phyloP scores from a whole-genome alignment of 1,140 invertebrate genomes.

The Hycleus phaleratus region DNA sequence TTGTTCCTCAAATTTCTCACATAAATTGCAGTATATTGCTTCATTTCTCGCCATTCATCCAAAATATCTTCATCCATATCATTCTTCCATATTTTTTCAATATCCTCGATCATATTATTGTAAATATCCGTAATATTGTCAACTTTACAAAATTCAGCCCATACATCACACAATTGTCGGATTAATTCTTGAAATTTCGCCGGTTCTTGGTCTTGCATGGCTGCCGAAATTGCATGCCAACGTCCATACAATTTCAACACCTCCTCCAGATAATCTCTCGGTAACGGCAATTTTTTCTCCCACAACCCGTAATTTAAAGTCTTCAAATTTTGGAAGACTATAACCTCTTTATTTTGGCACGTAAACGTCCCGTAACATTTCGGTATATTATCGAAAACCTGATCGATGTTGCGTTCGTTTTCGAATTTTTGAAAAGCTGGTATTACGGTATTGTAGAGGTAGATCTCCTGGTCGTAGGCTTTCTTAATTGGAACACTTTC shows the following conservation, averaged over 20 bases:
- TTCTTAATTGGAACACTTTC: neutral
- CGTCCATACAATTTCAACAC: constrained; percentile 46
- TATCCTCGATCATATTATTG: constrained; percentile 6
- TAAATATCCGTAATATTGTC: too few species aligned
- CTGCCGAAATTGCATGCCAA: constrained; percentile 48
- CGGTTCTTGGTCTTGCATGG: constrained; percentile 40
- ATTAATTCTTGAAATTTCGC: constrained; percentile 28
- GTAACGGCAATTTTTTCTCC: constrained; percentile 41
- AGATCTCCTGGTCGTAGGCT: constrained; percentile 27
- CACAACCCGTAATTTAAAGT: constrained; percentile 40
- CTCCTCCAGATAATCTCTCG: constrained; percentile 40
- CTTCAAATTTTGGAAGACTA: constrained; percentile 49
- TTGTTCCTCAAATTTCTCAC: neutral
- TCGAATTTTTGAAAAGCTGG: constrained; percentile 24
- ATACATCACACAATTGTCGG: neutral
- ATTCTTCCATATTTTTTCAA: constrained; percentile 4
- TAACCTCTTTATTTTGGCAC: constrained; percentile 41
- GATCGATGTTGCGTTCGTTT: constrained; percentile 14
- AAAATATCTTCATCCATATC: constrained; percentile 3
- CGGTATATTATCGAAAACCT: constrained; percentile 24
- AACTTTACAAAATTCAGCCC: too few species aligned
- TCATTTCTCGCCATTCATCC: constrained; percentile 9
- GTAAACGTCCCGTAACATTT: constrained; percentile 36
- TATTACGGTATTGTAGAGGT: constrained; percentile 28
- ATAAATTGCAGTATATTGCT: neutral